These are phyloP conservation scores for Cartodere bifasciata DNA, from an alignment of 2,888 invertebrate species.

Conservation along the genomic window DNA sequence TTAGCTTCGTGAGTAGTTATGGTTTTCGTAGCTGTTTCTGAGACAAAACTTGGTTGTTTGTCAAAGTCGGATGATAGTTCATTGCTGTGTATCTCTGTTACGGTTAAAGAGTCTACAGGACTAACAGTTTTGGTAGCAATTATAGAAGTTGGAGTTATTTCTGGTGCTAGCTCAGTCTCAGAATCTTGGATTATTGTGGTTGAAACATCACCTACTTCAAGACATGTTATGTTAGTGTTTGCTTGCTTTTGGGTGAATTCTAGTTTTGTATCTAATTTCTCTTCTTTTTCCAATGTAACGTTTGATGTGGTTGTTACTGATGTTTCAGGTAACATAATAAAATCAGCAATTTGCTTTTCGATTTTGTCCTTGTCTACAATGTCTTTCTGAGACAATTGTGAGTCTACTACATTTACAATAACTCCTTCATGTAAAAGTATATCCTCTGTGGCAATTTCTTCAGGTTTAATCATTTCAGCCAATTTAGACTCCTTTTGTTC, in stretches of 20 bases:
- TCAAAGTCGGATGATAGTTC: slow-evolving; percentile 41
- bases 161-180: slow-evolving; percentile 43
- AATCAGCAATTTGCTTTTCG: slow-evolving; percentile 41
- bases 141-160: slow-evolving; percentile 38
- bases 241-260: slow-evolving; percentile 36
- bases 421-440: slow-evolving; percentile 42
- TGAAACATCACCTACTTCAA: slow-evolving; percentile 46
- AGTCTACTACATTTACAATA: slow-evolving; percentile 46
- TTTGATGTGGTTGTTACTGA: slow-evolving; percentile 47
- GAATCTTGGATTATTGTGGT: slow-evolving; percentile 53
- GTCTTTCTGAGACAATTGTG: slow-evolving; percentile 52
- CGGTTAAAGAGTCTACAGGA: slow-evolving; percentile 45
- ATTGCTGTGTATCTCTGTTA: slow-evolving; percentile 45
- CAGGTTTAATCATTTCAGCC: slow-evolving; percentile 30
- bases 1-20: slow-evolving; percentile 52
- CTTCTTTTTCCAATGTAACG: slow-evolving; percentile 48
- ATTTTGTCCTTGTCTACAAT: slow-evolving; percentile 36
- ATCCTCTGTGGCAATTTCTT: slow-evolving; percentile 40
- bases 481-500: slow-evolving; percentile 57
- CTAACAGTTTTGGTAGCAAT: slow-evolving; percentile 46
- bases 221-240: slow-evolving; percentile 37
- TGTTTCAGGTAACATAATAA: slow-evolving; percentile 48
- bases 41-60: slow-evolving; percentile 41
- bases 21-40: slow-evolving; percentile 39
- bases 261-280: slow-evolving; percentile 35